Conservation (phyloP, 23 tunicate genomes). For the Trididemnum clinides region DNA sequence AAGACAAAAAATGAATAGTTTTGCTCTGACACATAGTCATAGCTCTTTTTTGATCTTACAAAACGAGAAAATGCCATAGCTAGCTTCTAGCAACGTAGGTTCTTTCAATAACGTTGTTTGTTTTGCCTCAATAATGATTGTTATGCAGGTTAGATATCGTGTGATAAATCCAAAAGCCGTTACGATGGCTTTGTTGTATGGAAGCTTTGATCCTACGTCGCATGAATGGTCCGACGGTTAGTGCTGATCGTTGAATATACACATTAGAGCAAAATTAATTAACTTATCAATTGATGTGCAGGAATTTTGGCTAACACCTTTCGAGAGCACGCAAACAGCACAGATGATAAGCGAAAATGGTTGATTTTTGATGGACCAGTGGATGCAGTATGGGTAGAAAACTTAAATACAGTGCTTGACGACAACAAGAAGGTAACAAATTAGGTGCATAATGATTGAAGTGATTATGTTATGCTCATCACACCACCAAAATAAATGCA, state of each 20-base stretch:
- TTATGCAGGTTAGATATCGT: constrained; percentile 46
- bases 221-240: constrained; percentile 99
- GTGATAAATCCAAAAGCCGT: constrained; percentile 95
- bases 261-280: not conserved
- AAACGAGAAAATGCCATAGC: no score
- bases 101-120: no score
- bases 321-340: constrained; percentile 85
- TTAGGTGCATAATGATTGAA: no score
- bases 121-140: no score
- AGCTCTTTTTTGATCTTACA: no score
- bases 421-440: constrained; percentile 85
- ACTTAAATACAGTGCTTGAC: constrained; percentile 96
- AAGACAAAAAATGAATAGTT: no score
- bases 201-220: constrained; percentile 92
- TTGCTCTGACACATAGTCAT: no score
- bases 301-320: constrained; percentile 88
- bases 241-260: not conserved
- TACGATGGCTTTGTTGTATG: constrained; percentile 91
- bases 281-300: not conserved
- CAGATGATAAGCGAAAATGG: constrained; percentile 71
- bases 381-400: constrained; percentile 99
- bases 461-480: no score
- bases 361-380: constrained; percentile 97
- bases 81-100: no score
- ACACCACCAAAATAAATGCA: no score